A percentile compares a stretch with the other conserved stretches of the same genome.
Evolutionary conservation across 1,140 invertebrate genomes (phyloP).

Genomic region (Acromyrmex charruanus): DNA sequence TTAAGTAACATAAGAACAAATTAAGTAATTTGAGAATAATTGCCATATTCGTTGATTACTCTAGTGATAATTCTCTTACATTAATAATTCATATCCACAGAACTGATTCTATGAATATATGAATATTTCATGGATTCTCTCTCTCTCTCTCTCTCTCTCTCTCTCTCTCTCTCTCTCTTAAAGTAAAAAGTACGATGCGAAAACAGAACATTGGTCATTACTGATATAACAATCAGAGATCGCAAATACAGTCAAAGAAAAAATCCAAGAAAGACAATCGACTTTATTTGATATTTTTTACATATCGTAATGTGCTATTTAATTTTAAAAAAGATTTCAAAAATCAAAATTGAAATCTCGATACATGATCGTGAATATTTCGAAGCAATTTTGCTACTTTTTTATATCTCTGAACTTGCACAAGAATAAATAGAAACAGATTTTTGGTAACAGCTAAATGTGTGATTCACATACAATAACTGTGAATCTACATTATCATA

Average conservation of each 20-base stretch:
- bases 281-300: neutral
- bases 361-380: constrained; percentile 14
- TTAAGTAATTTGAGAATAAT: constrained; percentile 3
- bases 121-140: constrained; percentile 19
- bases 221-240: neutral
- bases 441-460: neutral
- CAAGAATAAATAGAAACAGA: constrained; percentile 1
- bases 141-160: neutral
- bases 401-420: neutral
- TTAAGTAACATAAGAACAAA: constrained; percentile 5
- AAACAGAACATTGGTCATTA: constrained; percentile 15
- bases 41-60: neutral
- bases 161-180: neutral
- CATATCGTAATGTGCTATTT: neutral
- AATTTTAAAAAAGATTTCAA: neutral
- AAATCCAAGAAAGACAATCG: neutral
- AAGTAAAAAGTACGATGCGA: neutral
- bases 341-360: neutral
- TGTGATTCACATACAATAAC: neutral
- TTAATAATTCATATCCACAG: constrained; percentile 21
- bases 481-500: constrained; percentile 28
- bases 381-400: neutral
- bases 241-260: neutral
- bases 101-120: constrained; percentile 21
- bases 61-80: constrained; percentile 11